Conservation (phyloP, 2,888 invertebrate species). For the Sinopyrophorus schimmeli region DNA sequence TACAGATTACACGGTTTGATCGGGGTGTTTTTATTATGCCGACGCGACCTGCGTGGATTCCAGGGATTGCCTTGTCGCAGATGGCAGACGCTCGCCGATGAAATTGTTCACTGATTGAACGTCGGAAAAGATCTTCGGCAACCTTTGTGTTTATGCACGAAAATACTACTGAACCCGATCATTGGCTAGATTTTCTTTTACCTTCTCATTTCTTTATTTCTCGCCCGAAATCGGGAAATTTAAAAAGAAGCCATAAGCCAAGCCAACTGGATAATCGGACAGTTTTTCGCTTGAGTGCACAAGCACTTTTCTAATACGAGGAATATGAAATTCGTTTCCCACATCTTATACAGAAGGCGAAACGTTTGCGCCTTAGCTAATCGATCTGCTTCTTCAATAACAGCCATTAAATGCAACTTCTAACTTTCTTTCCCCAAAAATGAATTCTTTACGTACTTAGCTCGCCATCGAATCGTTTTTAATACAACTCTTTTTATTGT, state of each 20-base stretch:
- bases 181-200: constrained; percentile 20
- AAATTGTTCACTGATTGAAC: constrained; percentile 32
- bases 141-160: constrained; percentile 29
- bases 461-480: too few relatives aligned
- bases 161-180: constrained; percentile 25
- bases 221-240: constrained; percentile 22
- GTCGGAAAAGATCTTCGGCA: constrained; percentile 23
- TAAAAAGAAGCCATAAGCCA: constrained; percentile 27
- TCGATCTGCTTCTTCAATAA: constrained; percentile 12
- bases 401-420: too few relatives aligned
- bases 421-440: too few relatives aligned
- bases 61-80: constrained; percentile 31
- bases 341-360: constrained; percentile 16
- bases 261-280: constrained; percentile 29
- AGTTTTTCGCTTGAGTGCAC: constrained; percentile 29
- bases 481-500: too few relatives aligned
- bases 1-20: constrained; percentile 37
- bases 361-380: constrained; percentile 14
- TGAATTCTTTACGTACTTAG: too few relatives aligned
- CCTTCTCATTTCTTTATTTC: constrained; percentile 23
- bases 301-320: constrained; percentile 26
- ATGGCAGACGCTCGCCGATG: constrained; percentile 24
- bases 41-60: constrained; percentile 29
- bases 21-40: constrained; percentile 36
- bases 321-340: constrained; percentile 29